Base-by-base conservation (phyloP, 2,113 vertebrate species). In the Toxotes jaculatrix region DNA sequence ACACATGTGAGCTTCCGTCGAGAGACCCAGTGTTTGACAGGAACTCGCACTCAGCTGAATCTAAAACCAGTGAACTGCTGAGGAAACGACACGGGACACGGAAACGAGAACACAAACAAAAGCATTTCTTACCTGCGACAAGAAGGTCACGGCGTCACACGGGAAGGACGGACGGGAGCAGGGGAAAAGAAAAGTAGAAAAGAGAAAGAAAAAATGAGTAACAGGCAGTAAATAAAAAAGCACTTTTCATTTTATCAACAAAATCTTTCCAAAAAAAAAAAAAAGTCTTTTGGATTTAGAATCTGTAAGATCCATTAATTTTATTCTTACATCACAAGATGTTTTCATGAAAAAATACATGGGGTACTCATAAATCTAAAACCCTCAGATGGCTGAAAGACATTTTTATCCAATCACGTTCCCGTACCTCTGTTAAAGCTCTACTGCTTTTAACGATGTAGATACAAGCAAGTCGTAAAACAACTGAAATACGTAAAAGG, bases 101-200 rank as follows among this genome's bases (percentile, higher is more conserved):
- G n/a, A 57, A 65, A 62, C 43, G 68, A 67, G 62, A 40, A 68
- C 56, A 68, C 7, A 71, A 59, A 86, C 16, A 65, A 73, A 74
- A 84, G 13, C 17, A 5, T 5, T 45, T 84, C 91, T 89, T 89
- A 90, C 91, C 90, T 91, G 89, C 31, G 17, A 77, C 21, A 47
- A 62, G 74, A 70, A 72, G 80, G 87, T 80, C 65, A 78, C 68
- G 64, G 49, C 67, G 21, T 66, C 67, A 43, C 23, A 12, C 14
- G 11, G 77, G 71, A 17, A 70, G 69, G 66, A 71, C 5, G n/a
- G 1, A 57, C 1, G 67, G 80, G 34, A 72, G 61, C 47, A 21
- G 67, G 21, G 51, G 67, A 10, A 42, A 36, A 56, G 53, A 79
- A 55, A 12, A 56, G 36, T 0, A 84, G 63, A 47, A 49, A 62